Conservation (phyloP, 2,888 invertebrate species). For the Synanthedon vespiformis region DNA sequence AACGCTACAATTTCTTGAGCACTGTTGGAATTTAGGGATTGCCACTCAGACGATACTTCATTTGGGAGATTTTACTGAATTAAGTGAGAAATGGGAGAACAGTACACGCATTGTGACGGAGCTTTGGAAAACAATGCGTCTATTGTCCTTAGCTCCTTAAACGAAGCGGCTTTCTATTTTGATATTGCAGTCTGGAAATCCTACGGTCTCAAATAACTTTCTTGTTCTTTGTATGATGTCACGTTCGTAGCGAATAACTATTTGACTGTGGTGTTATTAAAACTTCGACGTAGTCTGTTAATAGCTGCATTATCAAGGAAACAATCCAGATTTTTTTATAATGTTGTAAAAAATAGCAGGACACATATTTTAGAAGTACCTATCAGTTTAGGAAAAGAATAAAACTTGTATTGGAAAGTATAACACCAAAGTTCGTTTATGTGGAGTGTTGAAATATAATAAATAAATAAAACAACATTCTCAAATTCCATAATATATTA, state of each 20-base stretch:
- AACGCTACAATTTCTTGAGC: conserved; percentile 14
- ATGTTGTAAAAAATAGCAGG: no score
- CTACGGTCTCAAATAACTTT: conserved; percentile 1
- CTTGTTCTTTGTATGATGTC: neutral
- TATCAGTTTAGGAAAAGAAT: no score
- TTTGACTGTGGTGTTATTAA: neutral
- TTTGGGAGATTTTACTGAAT: conserved; percentile 49
- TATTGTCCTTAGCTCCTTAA: conserved; percentile 37
- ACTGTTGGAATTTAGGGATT: conserved; percentile 41
- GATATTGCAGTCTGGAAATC: conserved; percentile 26
- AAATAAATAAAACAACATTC: no score
- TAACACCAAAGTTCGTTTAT: no score
- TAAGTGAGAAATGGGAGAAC: conserved; percentile 38
- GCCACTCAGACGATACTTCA: conserved; percentile 40
- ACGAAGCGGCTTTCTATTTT: conserved; percentile 31
- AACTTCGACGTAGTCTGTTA: neutral
- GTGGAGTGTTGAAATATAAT: no score
- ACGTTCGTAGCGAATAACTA: neutral
- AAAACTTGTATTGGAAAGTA: no score
- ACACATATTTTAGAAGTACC: no score
- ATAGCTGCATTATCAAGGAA: no score
- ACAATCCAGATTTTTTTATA: no score
- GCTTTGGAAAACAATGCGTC: conserved; percentile 44
- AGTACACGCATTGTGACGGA: conserved; percentile 39
- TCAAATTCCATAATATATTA: neutral